A percentile compares a stretch with the other conserved stretches of the same genome.
These are phyloP conservation scores for Thunnus thynnus DNA, from an alignment of 2,113 vertebrate species.

Conservation along the genomic window DNA sequence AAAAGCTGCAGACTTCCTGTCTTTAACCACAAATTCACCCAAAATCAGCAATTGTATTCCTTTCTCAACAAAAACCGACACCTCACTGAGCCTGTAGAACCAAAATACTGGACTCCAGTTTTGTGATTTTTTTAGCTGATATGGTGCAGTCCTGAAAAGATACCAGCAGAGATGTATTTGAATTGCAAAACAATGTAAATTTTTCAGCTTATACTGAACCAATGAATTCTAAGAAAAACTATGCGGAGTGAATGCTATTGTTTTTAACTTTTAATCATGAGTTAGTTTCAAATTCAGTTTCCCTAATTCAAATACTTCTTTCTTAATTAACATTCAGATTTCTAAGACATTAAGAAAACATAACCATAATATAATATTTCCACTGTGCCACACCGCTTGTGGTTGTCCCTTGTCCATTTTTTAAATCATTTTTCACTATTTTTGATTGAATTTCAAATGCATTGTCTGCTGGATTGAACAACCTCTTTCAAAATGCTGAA, in stretches of 20 bases:
- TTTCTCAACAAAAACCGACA: neutral
- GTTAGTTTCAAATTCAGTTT: neutral
- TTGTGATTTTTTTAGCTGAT: neutral
- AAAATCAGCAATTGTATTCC: neutral
- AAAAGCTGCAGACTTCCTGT: slow-evolving; percentile 55
- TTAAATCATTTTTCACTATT: too few relatives aligned
- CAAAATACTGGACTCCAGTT: neutral
- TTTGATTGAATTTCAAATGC: neutral
- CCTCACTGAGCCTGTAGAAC: neutral
- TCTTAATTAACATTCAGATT: slow-evolving; percentile 3
- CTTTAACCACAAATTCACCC: slow-evolving; percentile 49
- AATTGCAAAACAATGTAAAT: slow-evolving; percentile 23
- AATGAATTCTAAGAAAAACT: neutral
- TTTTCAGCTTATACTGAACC: neutral
- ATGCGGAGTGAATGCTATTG: neutral
- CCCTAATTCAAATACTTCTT: slow-evolving; percentile 11
- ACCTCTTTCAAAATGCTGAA: neutral
- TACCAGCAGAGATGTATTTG: slow-evolving; percentile 4
- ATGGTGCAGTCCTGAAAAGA: neutral
- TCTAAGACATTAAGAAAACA: neutral
- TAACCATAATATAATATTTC: neutral
- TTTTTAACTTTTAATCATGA: neutral
- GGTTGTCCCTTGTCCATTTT: neutral
- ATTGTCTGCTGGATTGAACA: neutral
- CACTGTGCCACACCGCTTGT: neutral